phyloP scores from a whole-genome alignment of 2,113 vertebrate genomes.

The Ammodytes dubius region DNA sequence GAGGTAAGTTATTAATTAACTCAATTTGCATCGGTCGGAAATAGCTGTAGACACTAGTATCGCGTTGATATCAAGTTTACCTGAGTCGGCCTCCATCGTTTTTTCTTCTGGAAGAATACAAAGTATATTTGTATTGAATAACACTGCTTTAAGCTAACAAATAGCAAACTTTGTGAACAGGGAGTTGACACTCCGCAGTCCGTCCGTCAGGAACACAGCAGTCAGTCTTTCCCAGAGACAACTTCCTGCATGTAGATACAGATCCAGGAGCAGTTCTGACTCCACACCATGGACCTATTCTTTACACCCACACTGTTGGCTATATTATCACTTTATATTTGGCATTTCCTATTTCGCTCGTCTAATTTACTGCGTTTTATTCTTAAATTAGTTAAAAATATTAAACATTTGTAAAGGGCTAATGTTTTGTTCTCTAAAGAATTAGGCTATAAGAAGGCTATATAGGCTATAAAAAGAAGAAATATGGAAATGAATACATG shows the following conservation, averaged over 20 bases:
- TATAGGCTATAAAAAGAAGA: neutral
- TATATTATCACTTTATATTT: neutral
- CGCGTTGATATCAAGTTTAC: slow-evolving; percentile 47
- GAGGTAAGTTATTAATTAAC: neutral
- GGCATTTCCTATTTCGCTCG: neutral
- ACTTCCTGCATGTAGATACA: slow-evolving; percentile 72
- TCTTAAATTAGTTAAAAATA: neutral
- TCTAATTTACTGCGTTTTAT: too few relatives aligned
- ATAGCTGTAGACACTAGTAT: neutral
- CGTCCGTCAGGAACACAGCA: slow-evolving; percentile 26
- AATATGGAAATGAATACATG: too few relatives aligned
- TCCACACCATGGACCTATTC: too few relatives aligned
- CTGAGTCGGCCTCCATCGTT: slow-evolving; percentile 74
- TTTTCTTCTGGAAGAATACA: neutral
- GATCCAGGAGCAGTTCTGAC: neutral
- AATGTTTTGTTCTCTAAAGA: neutral
- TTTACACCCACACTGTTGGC: neutral
- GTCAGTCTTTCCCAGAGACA: neutral
- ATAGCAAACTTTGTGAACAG: neutral
- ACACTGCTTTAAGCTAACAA: neutral
- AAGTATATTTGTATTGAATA: neutral
- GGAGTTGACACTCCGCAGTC: slow-evolving; percentile 9
- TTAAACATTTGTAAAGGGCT: neutral
- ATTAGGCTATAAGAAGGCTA: too few relatives aligned
- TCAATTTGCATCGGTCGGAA: neutral